phyloP scores from a whole-genome alignment of 2,888 invertebrate species.

The Dasysyrphus albostriatus region DNA sequence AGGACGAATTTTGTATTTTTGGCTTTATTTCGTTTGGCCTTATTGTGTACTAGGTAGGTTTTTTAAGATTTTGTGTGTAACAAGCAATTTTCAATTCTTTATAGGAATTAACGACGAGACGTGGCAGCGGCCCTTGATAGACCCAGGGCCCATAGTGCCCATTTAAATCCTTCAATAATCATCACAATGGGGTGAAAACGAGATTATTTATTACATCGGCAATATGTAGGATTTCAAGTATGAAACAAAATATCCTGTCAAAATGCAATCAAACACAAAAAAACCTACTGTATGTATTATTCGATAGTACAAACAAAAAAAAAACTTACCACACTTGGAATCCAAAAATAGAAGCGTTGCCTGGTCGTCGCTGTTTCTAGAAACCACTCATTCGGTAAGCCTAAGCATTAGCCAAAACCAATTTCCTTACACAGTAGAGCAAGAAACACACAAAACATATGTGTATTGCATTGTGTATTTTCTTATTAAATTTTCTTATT shows the following conservation, averaged over 20 bases:
- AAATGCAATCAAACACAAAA: neutral
- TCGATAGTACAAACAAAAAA: neutral
- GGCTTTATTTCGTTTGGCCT: too few species aligned
- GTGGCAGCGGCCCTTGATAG: neutral
- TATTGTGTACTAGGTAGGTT: too few species aligned
- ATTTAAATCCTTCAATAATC: neutral
- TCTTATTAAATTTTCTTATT: constrained; percentile 3
- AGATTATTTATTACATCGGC: neutral
- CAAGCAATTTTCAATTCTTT: too few species aligned
- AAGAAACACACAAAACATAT: neutral
- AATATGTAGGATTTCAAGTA: constrained; percentile 19
- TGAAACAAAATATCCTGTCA: constrained; percentile 43
- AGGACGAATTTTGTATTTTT: too few species aligned
- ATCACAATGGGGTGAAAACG: neutral
- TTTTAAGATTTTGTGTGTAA: too few species aligned
- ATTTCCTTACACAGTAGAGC: neutral
- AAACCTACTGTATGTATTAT: neutral
- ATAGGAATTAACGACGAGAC: too few species aligned
- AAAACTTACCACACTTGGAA: neutral
- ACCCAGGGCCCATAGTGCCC: too few species aligned
- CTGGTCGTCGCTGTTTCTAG: neutral
- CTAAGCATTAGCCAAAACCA: constrained; percentile 33
- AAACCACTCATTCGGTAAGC: constrained; percentile 29
- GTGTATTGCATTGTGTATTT: neutral
- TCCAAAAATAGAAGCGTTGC: constrained; percentile 40